Conservation (phyloP, 2,888 invertebrate species). For the Agriopis aurantiaria region DNA sequence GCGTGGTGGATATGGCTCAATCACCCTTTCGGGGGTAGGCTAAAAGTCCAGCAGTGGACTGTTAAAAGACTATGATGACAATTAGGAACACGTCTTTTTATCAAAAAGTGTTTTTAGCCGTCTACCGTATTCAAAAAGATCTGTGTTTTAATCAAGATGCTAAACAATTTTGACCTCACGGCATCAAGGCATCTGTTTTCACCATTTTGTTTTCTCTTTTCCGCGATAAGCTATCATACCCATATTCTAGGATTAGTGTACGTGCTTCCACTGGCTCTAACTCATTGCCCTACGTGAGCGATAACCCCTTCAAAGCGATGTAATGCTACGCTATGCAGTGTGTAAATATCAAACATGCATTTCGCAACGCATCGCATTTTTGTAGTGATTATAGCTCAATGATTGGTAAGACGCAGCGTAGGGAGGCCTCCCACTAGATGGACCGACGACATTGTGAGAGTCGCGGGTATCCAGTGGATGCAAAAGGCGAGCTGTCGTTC, state of each 20-base stretch:
- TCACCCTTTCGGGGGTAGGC: too few relatives aligned
- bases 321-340: background rate
- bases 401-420: too few relatives aligned
- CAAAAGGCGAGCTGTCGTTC: too few relatives aligned
- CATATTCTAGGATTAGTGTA: conserved; percentile 28
- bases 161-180: conserved; percentile 7
- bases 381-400: too few relatives aligned
- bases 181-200: conserved; percentile 2
- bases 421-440: too few relatives aligned
- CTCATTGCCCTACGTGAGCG: background rate
- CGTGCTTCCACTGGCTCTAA: conserved; percentile 18
- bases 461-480: too few relatives aligned
- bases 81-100: too few relatives aligned
- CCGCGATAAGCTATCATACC: conserved; percentile 19
- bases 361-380: too few relatives aligned
- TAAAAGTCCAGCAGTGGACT: too few relatives aligned
- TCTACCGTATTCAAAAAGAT: background rate
- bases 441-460: too few relatives aligned
- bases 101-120: background rate
- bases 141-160: background rate
- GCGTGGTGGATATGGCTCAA: too few relatives aligned
- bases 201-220: conserved; percentile 8
- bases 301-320: background rate
- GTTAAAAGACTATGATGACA: too few relatives aligned
- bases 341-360: background rate